phyloP scores from a whole-genome alignment of 2,888 invertebrate genomes.

The Scaptomyza cyrtandrae region DNA sequence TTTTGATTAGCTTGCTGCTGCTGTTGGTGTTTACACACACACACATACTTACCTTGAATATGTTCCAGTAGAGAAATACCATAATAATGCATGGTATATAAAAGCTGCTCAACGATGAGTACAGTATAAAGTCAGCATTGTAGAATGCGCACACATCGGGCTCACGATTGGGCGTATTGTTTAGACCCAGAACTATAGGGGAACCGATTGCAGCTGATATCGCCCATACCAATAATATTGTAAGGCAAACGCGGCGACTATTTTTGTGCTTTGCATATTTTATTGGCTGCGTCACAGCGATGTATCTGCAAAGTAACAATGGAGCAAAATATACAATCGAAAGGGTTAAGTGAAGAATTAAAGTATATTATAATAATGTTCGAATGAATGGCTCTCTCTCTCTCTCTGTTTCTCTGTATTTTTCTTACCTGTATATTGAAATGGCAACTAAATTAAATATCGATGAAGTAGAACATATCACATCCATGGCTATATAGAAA shows the following conservation, averaged over 20 bases:
- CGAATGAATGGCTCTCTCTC: too few relatives aligned
- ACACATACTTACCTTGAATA: slow-evolving; percentile 91
- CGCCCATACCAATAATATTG: slow-evolving; percentile 97
- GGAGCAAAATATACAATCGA: background rate
- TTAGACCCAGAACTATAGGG: slow-evolving; percentile 97
- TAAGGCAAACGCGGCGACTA: slow-evolving; percentile 96
- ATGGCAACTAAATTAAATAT: slow-evolving; percentile 99
- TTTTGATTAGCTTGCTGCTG: slow-evolving; percentile 55
- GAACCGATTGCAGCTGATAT: slow-evolving; percentile 97
- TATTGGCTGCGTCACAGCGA: slow-evolving; percentile 99
- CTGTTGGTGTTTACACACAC: background rate
- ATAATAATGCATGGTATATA: slow-evolving; percentile 99
- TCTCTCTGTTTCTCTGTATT: too few relatives aligned
- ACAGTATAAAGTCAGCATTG: slow-evolving; percentile 98
- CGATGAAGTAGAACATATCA: slow-evolving; percentile 98
- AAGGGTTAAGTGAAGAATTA: background rate
- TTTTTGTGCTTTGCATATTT: slow-evolving; percentile 99
- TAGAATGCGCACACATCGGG: slow-evolving; percentile 97
- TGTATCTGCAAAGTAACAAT: slow-evolving; percentile 91
- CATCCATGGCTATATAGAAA: slow-evolving; percentile 99
- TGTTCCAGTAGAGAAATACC: slow-evolving; percentile 98
- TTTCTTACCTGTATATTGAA: slow-evolving; percentile 97
- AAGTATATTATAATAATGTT: too few relatives aligned
- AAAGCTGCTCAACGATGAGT: slow-evolving; percentile 98
- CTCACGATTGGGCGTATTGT: slow-evolving; percentile 94